These are phyloP conservation scores for Cottoperca gobio DNA, from an alignment of 2,797 vertebrate genomes.

Conservation along the genomic window DNA sequence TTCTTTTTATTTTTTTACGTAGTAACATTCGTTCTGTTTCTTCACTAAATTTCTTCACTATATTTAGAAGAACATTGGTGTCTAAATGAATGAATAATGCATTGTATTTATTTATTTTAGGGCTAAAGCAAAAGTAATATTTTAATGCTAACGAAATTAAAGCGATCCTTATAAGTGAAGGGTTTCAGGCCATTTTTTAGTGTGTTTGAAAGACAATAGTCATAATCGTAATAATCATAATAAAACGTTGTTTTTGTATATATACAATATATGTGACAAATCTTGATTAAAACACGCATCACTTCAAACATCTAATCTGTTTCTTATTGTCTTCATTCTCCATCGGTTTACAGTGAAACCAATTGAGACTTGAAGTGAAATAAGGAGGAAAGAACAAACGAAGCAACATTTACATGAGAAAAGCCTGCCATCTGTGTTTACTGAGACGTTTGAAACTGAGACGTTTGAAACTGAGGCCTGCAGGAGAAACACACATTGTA, in stretches of 20 bases:
- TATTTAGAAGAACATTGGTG: neutral
- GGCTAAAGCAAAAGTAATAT: neutral
- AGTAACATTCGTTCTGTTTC: too few species aligned
- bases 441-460: slow-evolving; percentile 17
- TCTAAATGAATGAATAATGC: accelerated
- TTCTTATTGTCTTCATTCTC: accelerated
- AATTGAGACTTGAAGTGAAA: slow-evolving; percentile 10
- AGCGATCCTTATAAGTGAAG: neutral
- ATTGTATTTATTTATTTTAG: neutral
- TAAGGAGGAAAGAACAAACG: neutral
- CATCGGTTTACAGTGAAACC: neutral
- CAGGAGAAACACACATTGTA: neutral
- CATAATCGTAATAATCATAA: neutral
- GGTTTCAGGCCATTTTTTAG: neutral
- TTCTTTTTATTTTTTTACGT: neutral
- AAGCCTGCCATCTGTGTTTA: slow-evolving; percentile 3
- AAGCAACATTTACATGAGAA: slow-evolving; percentile 22
- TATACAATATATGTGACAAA: neutral
- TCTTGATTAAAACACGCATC: too few species aligned
- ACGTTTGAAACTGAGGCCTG: slow-evolving; percentile 10
- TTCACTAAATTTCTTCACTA: neutral
- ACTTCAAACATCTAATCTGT: too few species aligned
- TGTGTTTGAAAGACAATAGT: too few species aligned
- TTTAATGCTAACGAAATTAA: neutral
- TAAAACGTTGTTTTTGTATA: neutral